These are phyloP conservation scores for Coleophora deauratella DNA, from an alignment of 2,888 invertebrate genomes.

Conservation along the genomic window DNA sequence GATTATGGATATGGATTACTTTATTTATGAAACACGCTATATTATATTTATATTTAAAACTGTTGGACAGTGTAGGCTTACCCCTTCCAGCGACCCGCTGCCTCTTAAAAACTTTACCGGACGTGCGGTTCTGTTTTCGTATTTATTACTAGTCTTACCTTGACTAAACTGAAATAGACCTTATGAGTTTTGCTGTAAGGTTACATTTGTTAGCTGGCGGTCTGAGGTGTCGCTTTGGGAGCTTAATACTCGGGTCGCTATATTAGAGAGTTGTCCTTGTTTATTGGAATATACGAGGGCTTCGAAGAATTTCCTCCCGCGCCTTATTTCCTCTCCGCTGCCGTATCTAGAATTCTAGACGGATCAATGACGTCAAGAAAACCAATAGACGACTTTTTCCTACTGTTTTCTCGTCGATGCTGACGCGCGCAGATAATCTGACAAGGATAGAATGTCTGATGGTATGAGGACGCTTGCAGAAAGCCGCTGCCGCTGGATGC, in stretches of 20 bases:
- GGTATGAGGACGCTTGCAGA: too few species aligned
- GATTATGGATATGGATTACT: too few species aligned
- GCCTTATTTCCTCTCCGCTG: slow-evolving; percentile 12
- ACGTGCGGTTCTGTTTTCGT: slow-evolving; percentile 51
- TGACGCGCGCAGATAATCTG: too few species aligned
- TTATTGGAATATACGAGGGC: slow-evolving; percentile 59
- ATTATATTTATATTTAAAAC: too few species aligned
- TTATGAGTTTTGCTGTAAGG: slow-evolving; percentile 16
- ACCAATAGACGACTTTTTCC: too few species aligned
- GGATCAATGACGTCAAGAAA: too few species aligned
- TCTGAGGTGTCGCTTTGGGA: slow-evolving; percentile 58
- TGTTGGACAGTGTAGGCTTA: slow-evolving; percentile 12
- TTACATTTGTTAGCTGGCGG: slow-evolving; percentile 23
- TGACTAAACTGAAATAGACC: slow-evolving; percentile 16
- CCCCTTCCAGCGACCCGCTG: slow-evolving; percentile 46
- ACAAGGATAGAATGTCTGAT: too few species aligned
- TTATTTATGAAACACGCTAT: too few species aligned
- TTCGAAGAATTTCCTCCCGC: slow-evolving; percentile 20
- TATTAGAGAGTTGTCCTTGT: slow-evolving; percentile 63
- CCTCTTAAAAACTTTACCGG: slow-evolving; percentile 52
- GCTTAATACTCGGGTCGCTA: slow-evolving; percentile 54
- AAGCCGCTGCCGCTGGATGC: too few species aligned
- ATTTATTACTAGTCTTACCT: slow-evolving; percentile 37
- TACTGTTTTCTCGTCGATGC: too few species aligned
- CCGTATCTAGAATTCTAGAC: slow-evolving; percentile 2